phyloP scores from a whole-genome alignment of 2,888 invertebrate genomes.

The Eupithecia dodoneata region DNA sequence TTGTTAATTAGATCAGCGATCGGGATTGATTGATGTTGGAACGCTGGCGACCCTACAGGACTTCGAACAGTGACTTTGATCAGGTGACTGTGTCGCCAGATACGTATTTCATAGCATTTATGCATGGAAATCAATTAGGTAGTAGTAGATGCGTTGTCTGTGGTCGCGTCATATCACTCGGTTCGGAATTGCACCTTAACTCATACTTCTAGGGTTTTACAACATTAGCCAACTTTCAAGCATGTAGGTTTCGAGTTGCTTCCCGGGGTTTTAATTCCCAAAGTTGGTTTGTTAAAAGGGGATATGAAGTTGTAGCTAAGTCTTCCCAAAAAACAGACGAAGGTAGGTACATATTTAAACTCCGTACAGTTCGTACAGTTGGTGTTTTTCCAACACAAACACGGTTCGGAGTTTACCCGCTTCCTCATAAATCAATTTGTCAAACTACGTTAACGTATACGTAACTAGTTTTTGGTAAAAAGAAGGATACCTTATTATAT shows the following conservation, averaged over 20 bases:
- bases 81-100: background rate
- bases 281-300: background rate
- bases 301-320: background rate
- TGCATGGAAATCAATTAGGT: background rate
- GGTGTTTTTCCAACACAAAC: background rate
- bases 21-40: background rate
- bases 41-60: background rate
- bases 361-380: background rate
- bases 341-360: background rate
- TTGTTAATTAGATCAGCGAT: background rate
- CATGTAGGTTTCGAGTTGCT: background rate
- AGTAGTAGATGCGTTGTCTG: background rate
- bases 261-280: background rate
- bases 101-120: background rate
- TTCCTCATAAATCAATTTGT: background rate
- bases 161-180: background rate
- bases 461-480: too few species aligned
- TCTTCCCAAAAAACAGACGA: background rate
- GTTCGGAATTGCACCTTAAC: background rate
- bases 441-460: background rate
- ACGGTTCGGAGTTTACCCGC: background rate
- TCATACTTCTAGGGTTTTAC: constrained; percentile 22
- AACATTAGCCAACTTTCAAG: constrained; percentile 35
- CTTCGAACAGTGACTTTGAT: background rate
- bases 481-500: too few species aligned